These are phyloP conservation scores for Scaeva pyrastri DNA, from an alignment of 2,888 invertebrate species.

Conservation along the genomic window DNA sequence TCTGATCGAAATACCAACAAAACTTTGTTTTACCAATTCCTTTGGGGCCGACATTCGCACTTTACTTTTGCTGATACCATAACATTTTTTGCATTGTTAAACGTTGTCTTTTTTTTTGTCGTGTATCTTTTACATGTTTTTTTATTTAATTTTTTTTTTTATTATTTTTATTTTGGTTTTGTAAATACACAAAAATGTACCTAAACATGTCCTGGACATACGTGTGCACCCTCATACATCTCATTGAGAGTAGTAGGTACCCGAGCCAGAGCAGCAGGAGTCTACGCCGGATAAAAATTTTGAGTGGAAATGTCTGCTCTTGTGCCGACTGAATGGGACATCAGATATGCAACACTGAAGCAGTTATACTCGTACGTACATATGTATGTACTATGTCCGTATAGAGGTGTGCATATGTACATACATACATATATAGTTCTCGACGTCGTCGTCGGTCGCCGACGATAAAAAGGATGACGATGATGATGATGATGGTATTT, in stretches of 20 bases:
- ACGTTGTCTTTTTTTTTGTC: conserved; percentile 15
- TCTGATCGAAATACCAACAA: conserved; percentile 40
- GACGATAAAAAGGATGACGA: conserved; percentile 52
- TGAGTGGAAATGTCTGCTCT: conserved; percentile 73
- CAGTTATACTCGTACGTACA: conserved; percentile 35
- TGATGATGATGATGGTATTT: conserved; percentile 67
- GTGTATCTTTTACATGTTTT: conserved; percentile 35
- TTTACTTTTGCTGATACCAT: conserved; percentile 54
- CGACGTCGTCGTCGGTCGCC: conserved; percentile 6
- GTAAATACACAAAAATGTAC: conserved; percentile 59
- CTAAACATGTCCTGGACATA: conserved; percentile 70
- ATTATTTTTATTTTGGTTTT: conserved; percentile 29
- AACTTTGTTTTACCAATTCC: conserved; percentile 47
- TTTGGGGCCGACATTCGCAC: conserved; percentile 55
- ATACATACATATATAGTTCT: conserved; percentile 14
- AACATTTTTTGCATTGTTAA: conserved; percentile 54
- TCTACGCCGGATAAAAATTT: conserved; percentile 53
- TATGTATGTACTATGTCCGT: not conserved
- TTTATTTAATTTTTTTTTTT: conserved; percentile 31
- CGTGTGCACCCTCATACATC: conserved; percentile 54
- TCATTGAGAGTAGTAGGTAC: conserved; percentile 47
- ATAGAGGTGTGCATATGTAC: not conserved
- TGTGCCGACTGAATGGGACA: conserved; percentile 70
- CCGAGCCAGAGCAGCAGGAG: not conserved
- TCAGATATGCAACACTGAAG: conserved; percentile 60